Percentiles rank a stretch among this genome's conserved stretches.
phyloP scores from a whole-genome alignment of 2,888 invertebrate species.

The Sepiola atlantica region DNA sequence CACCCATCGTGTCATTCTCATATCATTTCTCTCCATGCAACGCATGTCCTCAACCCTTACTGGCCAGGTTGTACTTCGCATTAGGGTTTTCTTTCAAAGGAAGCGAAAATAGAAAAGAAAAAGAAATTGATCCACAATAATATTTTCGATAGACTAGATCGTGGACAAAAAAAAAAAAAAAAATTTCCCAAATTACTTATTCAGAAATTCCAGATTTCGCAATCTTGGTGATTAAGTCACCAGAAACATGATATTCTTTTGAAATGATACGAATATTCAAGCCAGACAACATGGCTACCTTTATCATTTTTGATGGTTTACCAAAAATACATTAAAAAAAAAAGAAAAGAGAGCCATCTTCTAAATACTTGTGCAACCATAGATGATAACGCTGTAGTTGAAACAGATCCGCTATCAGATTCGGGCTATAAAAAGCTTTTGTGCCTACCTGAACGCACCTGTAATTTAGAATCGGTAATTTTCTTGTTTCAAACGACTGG shows the following conservation, averaged over 20 bases:
- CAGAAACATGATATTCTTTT: background rate
- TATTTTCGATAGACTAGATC: background rate
- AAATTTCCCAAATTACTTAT: background rate
- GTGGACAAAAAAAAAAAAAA: background rate
- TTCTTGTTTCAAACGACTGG: no score
- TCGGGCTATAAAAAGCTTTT: background rate
- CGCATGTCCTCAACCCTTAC: no score
- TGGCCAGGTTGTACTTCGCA: no score
- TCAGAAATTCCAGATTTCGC: background rate
- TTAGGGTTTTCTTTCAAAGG: no score
- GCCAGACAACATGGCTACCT: background rate
- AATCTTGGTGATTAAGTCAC: background rate
- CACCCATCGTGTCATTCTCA: no score
- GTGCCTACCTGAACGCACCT: background rate
- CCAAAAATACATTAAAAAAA: background rate
- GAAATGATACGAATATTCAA: slow-evolving; percentile 4
- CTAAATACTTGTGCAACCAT: background rate
- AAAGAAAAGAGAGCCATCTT: background rate
- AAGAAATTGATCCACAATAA: background rate
- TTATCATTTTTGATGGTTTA: background rate
- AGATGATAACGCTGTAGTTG: background rate
- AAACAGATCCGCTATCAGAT: background rate
- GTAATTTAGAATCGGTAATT: background rate
- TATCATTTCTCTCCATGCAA: no score
- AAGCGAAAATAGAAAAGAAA: no score